Evolutionary conservation across 2,888 invertebrate species (phyloP), one percentile per base, ranked within the genome.

Genomic region (Acanthosepion lycidas): DNA sequence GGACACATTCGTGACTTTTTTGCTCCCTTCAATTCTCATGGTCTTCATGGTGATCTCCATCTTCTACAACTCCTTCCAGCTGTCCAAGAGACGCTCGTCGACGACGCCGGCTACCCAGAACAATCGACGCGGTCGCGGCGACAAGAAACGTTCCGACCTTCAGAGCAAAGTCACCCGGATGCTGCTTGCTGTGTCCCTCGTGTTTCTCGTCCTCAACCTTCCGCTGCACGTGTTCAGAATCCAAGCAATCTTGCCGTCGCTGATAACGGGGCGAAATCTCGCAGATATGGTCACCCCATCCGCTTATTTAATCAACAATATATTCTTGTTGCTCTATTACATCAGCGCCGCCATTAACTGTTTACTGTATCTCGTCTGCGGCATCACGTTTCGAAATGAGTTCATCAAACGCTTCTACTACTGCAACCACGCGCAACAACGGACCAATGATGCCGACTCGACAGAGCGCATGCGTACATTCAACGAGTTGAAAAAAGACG

Each of bases 271-370:
- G 26, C 91, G 93, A 78, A 26, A 93, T 15, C 49, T 94, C 9
- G 91, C 91, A 26, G 93, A 55, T 23, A 33, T n/a, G 33, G 42
- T 94, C 53, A 93, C 95, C 6, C 49, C 53, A 18, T 53, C 51
- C 23, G 95, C 95, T 48, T 23, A 78, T n/a, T 92, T 95, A 20
- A 53, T 95, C 33, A 94, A 94, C 78, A 94, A 94, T 23, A 42
- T 95, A 26, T 95, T 95, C 78, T 93, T 95, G 48, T 91, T 95
- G 51, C 64, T 95, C 26, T 95, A 95, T 94, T 95, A 95, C 93
- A 33, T 95, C 26, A 94, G 95, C 94, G 94, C 94, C 6, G 95
- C 94, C 15, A 92, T 95, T 55, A 95, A 95, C 49, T 95, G 95
- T n/a, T 94, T 94, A 26, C 94, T 95, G 6, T 95, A 95, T 93